Conservation (phyloP, 2,888 invertebrate species). For the Charanyca ferruginea region DNA sequence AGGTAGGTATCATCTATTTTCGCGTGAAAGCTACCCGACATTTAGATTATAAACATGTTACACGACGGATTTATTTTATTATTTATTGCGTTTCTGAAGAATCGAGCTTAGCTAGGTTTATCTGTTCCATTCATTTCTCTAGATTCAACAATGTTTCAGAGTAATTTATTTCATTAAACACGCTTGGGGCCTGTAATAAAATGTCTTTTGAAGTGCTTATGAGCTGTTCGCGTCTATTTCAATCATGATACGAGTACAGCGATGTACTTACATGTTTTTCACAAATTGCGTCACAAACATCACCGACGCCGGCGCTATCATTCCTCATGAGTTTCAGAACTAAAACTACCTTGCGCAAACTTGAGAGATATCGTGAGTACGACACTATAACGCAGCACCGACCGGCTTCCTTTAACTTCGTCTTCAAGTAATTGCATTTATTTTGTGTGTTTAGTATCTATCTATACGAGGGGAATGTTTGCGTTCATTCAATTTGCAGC, state of each 20-base stretch:
- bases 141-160: conserved; percentile 22
- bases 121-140: conserved; percentile 34
- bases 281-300: conserved; percentile 21
- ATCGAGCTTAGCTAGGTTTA: conserved; percentile 24
- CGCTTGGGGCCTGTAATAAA: conserved; percentile 23
- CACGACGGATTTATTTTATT: conserved; percentile 59
- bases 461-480: conserved; percentile 75
- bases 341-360: conserved; percentile 25
- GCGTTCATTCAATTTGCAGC: conserved; percentile 87
- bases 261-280: conserved; percentile 29
- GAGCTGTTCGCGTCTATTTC: conserved; percentile 26
- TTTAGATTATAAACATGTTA: conserved; percentile 66
- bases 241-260: conserved; percentile 17
- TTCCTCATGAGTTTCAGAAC: conserved; percentile 29
- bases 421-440: conserved; percentile 72
- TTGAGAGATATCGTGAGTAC: conserved; percentile 34
- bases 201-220: conserved; percentile 38
- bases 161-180: conserved; percentile 25
- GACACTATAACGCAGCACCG: conserved; percentile 48
- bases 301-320: conserved; percentile 19
- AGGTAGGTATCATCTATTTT: conserved; percentile 66
- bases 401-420: conserved; percentile 61
- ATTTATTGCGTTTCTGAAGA: conserved; percentile 43
- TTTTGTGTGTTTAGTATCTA: conserved; percentile 72
- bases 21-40: conserved; percentile 61